Percentiles rank a stretch among this genome's conserved stretches.
phyloP scores from a whole-genome alignment of 2,888 invertebrate species.

The Netelia inedita region DNA sequence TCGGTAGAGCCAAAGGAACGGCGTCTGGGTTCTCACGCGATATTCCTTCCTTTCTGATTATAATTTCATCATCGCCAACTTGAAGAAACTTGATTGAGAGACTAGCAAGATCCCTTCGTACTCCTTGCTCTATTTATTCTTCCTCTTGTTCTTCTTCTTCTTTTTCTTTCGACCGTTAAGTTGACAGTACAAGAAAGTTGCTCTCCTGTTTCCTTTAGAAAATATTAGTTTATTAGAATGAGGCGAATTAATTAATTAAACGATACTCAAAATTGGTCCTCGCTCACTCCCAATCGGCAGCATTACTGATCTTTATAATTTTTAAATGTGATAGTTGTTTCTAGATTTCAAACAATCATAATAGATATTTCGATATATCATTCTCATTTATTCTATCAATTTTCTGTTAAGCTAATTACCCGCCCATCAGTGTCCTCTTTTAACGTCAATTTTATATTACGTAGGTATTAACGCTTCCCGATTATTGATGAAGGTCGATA shows the following conservation, averaged over 20 bases:
- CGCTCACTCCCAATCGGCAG: background rate
- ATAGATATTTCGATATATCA: no score
- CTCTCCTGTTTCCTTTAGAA: slow-evolving; percentile 36
- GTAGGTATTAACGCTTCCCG: no score
- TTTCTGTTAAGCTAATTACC: no score
- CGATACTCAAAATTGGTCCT: background rate
- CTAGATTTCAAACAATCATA: no score
- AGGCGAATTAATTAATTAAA: background rate
- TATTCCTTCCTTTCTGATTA: background rate
- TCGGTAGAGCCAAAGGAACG: slow-evolving; percentile 37
- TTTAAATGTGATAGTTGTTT: no score
- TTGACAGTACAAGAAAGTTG: slow-evolving; percentile 1
- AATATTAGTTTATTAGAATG: slow-evolving; percentile 21
- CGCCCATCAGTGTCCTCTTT: no score
- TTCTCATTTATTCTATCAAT: no score
- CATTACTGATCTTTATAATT: no score
- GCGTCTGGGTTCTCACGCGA: slow-evolving; percentile 14
- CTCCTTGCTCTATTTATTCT: slow-evolving; percentile 28
- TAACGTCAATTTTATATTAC: no score
- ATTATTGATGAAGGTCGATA: no score
- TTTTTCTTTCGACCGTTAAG: slow-evolving; percentile 26
- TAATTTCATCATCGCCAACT: slow-evolving; percentile 9
- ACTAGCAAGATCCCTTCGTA: slow-evolving; percentile 14
- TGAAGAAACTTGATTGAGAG: slow-evolving; percentile 39
- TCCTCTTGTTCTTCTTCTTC: slow-evolving; percentile 20